Percentiles rank a stretch among this genome's conserved stretches.
These are phyloP conservation scores for Threskiornis aethiopicus DNA, from an alignment of 2,797 vertebrate species.

Conservation along the genomic window DNA sequence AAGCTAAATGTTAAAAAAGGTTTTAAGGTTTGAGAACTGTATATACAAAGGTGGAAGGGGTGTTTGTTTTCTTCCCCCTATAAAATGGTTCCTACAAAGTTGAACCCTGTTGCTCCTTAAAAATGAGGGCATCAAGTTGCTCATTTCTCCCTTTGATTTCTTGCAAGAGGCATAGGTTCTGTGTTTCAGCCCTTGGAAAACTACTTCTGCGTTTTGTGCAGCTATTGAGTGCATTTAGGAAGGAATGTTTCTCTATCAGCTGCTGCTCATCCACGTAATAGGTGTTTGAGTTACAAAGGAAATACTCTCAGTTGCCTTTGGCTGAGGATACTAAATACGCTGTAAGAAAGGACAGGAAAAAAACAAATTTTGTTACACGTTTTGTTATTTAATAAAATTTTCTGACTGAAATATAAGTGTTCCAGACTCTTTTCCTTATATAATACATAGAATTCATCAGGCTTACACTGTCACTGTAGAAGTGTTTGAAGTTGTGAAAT, in stretches of 20 bases:
- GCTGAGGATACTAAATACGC: neutral
- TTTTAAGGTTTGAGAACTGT: neutral
- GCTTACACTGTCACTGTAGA: neutral
- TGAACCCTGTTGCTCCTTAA: neutral
- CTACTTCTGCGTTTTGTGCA: neutral
- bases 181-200: neutral
- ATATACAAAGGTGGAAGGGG: neutral
- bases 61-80: neutral
- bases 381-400: neutral
- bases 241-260: neutral
- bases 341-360: neutral
- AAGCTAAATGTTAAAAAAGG: neutral
- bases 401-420: neutral
- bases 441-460: neutral
- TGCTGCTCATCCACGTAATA: neutral
- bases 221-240: neutral
- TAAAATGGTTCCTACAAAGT: neutral
- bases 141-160: neutral
- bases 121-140: neutral
- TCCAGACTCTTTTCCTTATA: neutral
- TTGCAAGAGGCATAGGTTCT: neutral
- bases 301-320: neutral
- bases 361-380: accelerated
- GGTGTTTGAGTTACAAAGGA: neutral
- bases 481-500: neutral